Percentiles rank a stretch among this genome's conserved stretches.
These are phyloP conservation scores for Leptoclinus maculatus DNA, from an alignment of 2,797 vertebrate genomes.

Conservation along the genomic window DNA sequence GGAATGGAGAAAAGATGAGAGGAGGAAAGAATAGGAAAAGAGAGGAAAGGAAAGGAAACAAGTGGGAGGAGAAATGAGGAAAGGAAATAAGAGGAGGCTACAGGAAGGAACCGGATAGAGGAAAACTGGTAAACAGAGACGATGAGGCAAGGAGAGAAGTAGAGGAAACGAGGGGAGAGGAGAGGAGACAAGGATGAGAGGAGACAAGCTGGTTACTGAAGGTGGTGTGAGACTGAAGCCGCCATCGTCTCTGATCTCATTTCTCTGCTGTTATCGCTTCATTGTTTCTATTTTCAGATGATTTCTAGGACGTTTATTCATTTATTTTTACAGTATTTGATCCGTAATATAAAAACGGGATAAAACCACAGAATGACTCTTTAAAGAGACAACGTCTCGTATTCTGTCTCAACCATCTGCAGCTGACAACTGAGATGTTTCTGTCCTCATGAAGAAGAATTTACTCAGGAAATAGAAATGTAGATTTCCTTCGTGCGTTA, in stretches of 20 bases:
- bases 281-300: conserved; percentile 27
- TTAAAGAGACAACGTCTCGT: neutral
- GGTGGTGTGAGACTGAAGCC: neutral
- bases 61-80: neutral
- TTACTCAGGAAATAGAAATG: neutral
- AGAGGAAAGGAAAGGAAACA: neutral
- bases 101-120: neutral
- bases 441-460: neutral
- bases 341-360: neutral
- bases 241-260: conserved; percentile 7
- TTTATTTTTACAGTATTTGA: conserved; percentile 5
- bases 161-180: neutral
- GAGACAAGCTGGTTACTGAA: neutral
- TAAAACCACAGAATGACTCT: neutral
- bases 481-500: neutral
- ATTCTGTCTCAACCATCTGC: neutral
- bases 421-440: neutral
- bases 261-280: conserved; percentile 17
- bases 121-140: neutral
- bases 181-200: neutral
- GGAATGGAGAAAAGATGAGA: neutral
- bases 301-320: neutral
- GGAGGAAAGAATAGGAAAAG: neutral
- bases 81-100: neutral
- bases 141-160: neutral